These are phyloP conservation scores for Gambusia affinis DNA, from an alignment of 2,113 vertebrate species.

Conservation along the genomic window DNA sequence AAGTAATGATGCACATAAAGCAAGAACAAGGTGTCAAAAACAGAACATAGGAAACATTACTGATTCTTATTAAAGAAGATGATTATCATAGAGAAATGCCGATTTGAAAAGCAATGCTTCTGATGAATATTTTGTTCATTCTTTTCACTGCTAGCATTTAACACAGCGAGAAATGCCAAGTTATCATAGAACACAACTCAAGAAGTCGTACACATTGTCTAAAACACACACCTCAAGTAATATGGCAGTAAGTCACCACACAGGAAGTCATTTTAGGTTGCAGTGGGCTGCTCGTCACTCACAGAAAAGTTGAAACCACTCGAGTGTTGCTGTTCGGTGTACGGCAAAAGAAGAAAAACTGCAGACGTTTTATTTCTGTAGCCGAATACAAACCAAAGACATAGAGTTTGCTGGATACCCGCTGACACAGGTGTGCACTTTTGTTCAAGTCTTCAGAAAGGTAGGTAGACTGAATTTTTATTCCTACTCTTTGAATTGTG, in stretches of 20 bases:
- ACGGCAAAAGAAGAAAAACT: background rate
- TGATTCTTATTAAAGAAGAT: background rate
- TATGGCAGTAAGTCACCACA: slow-evolving; percentile 55
- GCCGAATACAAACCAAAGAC: slow-evolving; percentile 7
- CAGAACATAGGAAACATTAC: slow-evolving; percentile 6
- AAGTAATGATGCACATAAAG: background rate
- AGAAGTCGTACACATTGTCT: background rate
- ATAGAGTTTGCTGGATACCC: slow-evolving; percentile 7
- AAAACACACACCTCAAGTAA: slow-evolving; percentile 21
- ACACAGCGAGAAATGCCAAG: background rate
- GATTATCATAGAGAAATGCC: background rate
- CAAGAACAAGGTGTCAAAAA: background rate
- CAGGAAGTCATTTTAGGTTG: slow-evolving; percentile 65
- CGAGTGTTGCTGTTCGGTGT: slow-evolving; percentile 2
- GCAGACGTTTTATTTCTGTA: slow-evolving; percentile 3
- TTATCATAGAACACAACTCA: background rate
- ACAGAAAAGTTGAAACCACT: slow-evolving; percentile 1
- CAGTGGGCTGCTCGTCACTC: slow-evolving; percentile 31
- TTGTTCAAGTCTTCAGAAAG: slow-evolving; percentile 31
- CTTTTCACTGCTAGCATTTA: background rate
- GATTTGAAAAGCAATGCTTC: background rate
- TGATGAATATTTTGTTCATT: background rate
- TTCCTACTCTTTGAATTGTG: background rate
- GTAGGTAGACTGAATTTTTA: slow-evolving; percentile 30
- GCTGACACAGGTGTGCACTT: slow-evolving; percentile 10